phyloP scores from a whole-genome alignment of 2,888 invertebrate species.

The Lamellibrachia satsuma region DNA sequence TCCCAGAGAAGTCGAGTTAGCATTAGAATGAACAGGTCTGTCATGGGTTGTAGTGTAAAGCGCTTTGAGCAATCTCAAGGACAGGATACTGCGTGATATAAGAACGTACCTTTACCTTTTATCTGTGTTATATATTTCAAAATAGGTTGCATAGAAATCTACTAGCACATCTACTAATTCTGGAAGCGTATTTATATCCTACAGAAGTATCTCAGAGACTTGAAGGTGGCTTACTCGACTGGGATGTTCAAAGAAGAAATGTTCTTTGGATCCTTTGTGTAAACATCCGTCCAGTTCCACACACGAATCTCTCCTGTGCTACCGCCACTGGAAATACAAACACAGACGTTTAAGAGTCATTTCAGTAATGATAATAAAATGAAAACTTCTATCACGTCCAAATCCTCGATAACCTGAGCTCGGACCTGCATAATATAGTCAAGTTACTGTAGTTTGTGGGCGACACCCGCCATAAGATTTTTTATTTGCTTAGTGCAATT shows the following conservation, averaged over 20 bases:
- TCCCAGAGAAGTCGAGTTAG: too few relatives aligned
- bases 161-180: background rate
- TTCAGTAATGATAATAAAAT: too few relatives aligned
- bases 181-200: background rate
- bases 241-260: constrained; percentile 42
- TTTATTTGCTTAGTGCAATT: too few relatives aligned
- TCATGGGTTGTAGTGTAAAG: too few relatives aligned
- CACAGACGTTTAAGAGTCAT: constrained; percentile 44
- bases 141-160: too few relatives aligned
- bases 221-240: background rate
- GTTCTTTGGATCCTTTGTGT: constrained; percentile 68
- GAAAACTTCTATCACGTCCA: background rate
- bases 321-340: constrained; percentile 70
- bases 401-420: background rate
- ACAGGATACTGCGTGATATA: too few relatives aligned
- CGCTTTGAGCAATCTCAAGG: too few relatives aligned
- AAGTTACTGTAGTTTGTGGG: too few relatives aligned
- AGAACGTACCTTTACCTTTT: too few relatives aligned
- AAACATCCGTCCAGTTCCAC: constrained; percentile 75
- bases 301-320: constrained; percentile 80
- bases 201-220: background rate
- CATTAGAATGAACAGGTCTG: too few relatives aligned
- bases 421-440: background rate
- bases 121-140: too few relatives aligned
- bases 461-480: too few relatives aligned